A percentile compares a stretch with the other conserved stretches of the same genome.
phyloP scores from a whole-genome alignment of 1,140 invertebrate species.

The Elysia chlorotica region DNA sequence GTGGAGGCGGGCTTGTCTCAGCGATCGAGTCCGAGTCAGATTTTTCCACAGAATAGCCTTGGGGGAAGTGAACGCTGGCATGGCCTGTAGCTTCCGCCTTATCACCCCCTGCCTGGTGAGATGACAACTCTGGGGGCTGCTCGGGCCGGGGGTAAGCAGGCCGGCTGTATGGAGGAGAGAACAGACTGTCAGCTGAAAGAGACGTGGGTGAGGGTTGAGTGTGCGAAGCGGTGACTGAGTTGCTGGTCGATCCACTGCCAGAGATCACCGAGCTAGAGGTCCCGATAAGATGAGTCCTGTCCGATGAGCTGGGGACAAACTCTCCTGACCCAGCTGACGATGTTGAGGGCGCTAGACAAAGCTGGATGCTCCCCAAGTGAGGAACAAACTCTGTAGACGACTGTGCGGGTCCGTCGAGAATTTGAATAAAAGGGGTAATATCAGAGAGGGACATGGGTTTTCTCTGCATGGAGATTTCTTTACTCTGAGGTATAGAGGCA shows the following conservation, averaged over 20 bases:
- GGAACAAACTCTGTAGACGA: conserved; percentile 16
- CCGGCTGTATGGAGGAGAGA: neutral
- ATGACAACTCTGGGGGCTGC: neutral
- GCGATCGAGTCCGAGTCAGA: conserved; percentile 8
- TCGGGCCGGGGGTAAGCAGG: too few relatives aligned
- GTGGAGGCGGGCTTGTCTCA: neutral
- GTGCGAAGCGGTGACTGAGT: too few relatives aligned
- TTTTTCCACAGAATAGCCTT: too few relatives aligned
- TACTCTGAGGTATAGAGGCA: too few relatives aligned
- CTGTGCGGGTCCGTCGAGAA: conserved; percentile 12
- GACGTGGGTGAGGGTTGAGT: neutral
- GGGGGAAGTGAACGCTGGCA: too few relatives aligned
- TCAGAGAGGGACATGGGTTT: neutral
- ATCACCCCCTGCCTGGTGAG: too few relatives aligned
- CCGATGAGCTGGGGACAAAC: conserved; percentile 6
- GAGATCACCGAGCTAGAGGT: too few relatives aligned
- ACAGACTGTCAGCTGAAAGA: neutral
- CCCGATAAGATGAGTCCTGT: too few relatives aligned
- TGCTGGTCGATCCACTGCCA: too few relatives aligned
- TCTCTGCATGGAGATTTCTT: conserved; percentile 13
- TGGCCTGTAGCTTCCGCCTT: too few relatives aligned
- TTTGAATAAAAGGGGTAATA: conserved; percentile 9
- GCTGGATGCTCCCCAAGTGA: conserved; percentile 11
- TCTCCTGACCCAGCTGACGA: conserved; percentile 2
- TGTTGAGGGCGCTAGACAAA: conserved; percentile 9